phyloP scores from a whole-genome alignment of 1,140 invertebrate species.

The Drosophila busckii region DNA sequence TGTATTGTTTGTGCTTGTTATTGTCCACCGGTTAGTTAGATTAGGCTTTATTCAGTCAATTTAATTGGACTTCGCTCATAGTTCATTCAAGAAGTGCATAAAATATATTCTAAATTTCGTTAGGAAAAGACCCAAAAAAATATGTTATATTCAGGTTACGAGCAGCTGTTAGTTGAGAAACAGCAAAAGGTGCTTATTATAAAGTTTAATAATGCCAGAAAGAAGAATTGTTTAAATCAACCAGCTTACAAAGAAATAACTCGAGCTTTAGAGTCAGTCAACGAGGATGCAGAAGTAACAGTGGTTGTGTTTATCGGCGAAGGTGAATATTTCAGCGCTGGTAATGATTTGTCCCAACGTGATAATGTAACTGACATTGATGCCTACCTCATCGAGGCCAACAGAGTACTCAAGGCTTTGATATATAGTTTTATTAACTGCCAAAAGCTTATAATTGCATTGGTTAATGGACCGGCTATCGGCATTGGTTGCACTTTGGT shows the following conservation, averaged over 20 bases:
- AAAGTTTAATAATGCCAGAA: slow-evolving; percentile 86
- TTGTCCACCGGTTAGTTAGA: no score
- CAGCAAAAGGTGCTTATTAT: slow-evolving; percentile 80
- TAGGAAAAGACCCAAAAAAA: no score
- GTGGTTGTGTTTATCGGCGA: slow-evolving; percentile 59
- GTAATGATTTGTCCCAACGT: slow-evolving; percentile 49
- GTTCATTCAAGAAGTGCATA: no score
- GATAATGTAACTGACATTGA: slow-evolving; percentile 22
- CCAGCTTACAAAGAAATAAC: slow-evolving; percentile 46
- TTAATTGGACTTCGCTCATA: neutral
- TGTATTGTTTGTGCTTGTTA: no score
- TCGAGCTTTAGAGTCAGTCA: slow-evolving; percentile 40
- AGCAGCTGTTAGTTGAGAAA: slow-evolving; percentile 47
- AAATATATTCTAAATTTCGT: no score
- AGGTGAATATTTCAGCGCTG: slow-evolving; percentile 58
- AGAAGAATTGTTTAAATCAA: slow-evolving; percentile 88
- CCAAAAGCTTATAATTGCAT: slow-evolving; percentile 91
- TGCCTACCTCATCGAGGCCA: slow-evolving; percentile 18
- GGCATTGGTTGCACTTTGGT: slow-evolving; percentile 93
- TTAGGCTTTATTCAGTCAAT: neutral
- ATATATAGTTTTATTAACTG: slow-evolving; percentile 93
- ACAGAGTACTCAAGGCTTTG: slow-evolving; percentile 79
- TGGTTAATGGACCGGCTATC: slow-evolving; percentile 96
- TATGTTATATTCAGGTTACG: slow-evolving; percentile 49
- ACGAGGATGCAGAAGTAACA: slow-evolving; percentile 42